Conservation (phyloP, 2,113 vertebrate species). For the Regulus satrapa region DNA sequence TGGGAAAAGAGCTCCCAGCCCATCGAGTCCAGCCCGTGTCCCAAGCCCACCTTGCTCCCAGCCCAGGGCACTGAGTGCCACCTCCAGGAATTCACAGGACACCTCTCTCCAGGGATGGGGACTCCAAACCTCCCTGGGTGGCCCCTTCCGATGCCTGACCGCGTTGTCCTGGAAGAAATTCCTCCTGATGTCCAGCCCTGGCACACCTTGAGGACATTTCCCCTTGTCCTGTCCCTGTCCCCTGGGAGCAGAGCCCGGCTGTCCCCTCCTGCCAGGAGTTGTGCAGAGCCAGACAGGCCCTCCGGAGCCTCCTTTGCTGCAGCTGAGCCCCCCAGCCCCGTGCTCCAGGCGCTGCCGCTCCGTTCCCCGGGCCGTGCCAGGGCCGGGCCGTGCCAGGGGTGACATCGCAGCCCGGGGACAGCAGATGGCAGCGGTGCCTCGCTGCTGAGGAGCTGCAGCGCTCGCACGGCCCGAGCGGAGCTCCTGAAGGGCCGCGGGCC, state of each 20-base stretch:
- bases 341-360: neutral
- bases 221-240: neutral
- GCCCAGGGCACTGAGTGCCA: neutral
- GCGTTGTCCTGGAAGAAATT: neutral
- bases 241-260: neutral
- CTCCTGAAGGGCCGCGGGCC: neutral
- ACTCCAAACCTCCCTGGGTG: neutral
- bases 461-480: neutral
- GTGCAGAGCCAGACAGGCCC: neutral
- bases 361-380: neutral
- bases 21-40: rapidly evolving
- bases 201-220: rapidly evolving
- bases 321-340: neutral
- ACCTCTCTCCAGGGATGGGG: neutral
- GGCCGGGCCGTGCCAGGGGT: neutral
- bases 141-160: rapidly evolving
- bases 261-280: neutral
- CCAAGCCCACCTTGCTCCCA: neutral
- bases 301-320: neutral
- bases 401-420: neutral
- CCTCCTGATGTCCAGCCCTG: neutral
- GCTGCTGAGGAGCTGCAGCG: neutral
- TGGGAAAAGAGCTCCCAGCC: neutral
- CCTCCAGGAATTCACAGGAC: rapidly evolving
- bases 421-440: neutral